These are phyloP conservation scores for Pseudomyrmex pallidus DNA, from an alignment of 1,140 invertebrate species.

Conservation along the genomic window DNA sequence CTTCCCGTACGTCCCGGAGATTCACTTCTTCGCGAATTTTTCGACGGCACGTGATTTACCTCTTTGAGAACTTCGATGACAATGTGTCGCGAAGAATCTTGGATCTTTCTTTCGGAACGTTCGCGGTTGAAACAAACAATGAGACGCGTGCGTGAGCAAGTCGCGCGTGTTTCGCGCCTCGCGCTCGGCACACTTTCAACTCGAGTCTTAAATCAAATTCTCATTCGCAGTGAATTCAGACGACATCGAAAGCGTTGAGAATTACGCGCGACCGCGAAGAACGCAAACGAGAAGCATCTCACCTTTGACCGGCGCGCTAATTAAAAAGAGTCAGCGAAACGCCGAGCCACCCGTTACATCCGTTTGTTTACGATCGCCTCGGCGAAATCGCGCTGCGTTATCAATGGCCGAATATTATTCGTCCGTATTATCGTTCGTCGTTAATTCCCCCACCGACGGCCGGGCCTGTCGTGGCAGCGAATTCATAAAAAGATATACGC, in stretches of 20 bases:
- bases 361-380: conserved; percentile 44
- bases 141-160: too few species aligned
- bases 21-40: neutral
- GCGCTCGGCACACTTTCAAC: neutral
- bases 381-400: conserved; percentile 45
- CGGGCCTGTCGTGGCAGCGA: conserved; percentile 17
- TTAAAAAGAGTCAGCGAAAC: conserved; percentile 16
- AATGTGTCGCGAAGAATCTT: conserved; percentile 3
- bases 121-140: too few species aligned
- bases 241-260: conserved; percentile 8
- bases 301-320: conserved; percentile 14
- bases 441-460: conserved; percentile 31
- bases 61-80: neutral
- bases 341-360: conserved; percentile 59
- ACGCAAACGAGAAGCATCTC: neutral
- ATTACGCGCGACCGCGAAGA: conserved; percentile 16
- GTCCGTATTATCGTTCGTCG: conserved; percentile 35
- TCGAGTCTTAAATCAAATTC: conserved; percentile 10
- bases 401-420: conserved; percentile 46
- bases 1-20: neutral
- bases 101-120: too few species aligned
- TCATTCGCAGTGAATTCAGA: neutral
- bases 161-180: too few species aligned
- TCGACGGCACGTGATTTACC: conserved; percentile 17
- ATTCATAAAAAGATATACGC: conserved; percentile 56